A percentile compares a stretch with the other conserved stretches of the same genome.
These are phyloP conservation scores for Rhinopomastus cyanomelas DNA, from an alignment of 2,113 vertebrate species.

Conservation along the genomic window DNA sequence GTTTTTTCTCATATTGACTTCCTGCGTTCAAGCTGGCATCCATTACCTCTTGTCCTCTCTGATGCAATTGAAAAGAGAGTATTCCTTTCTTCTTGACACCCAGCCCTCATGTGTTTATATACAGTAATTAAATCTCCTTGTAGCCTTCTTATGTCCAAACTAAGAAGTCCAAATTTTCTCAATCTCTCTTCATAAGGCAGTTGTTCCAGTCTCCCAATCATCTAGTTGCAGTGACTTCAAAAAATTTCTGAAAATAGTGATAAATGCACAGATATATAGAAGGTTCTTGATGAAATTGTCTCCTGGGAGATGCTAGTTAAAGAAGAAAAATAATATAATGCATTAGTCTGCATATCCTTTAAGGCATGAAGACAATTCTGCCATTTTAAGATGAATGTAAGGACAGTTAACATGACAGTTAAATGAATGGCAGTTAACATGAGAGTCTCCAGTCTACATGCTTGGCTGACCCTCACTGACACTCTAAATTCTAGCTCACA, in stretches of 20 bases:
- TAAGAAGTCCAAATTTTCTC: too few relatives aligned
- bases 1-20: too few relatives aligned
- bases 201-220: too few relatives aligned
- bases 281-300: neutral
- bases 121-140: too few relatives aligned
- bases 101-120: too few relatives aligned
- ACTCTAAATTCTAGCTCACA: neutral
- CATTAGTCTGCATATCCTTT: neutral
- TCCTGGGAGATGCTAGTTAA: neutral
- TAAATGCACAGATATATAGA: neutral
- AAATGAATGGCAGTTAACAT: too few relatives aligned
- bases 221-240: neutral
- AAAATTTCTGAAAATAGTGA: neutral
- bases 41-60: too few relatives aligned
- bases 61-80: too few relatives aligned
- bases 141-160: too few relatives aligned
- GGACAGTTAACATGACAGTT: neutral
- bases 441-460: neutral
- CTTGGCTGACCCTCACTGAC: neutral
- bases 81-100: too few relatives aligned
- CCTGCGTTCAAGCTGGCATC: too few relatives aligned
- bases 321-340: neutral
- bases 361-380: neutral
- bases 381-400: neutral
- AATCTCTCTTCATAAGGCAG: too few relatives aligned